phyloP scores from a whole-genome alignment of 2,888 invertebrate genomes.

The Epinotia demarniana region DNA sequence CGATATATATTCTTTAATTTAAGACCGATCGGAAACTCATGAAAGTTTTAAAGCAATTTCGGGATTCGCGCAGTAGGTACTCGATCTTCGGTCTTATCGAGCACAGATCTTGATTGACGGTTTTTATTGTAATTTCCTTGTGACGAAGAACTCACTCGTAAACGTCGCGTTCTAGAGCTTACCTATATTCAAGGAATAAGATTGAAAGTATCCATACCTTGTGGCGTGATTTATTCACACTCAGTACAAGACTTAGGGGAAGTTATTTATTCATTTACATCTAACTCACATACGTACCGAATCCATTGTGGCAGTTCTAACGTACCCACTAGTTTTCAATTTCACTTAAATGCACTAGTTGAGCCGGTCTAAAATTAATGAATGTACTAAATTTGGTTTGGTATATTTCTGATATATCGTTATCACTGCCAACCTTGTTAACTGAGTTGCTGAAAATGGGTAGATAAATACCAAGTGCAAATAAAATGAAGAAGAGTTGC shows the following conservation, averaged over 20 bases:
- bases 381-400: too few species aligned
- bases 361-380: too few species aligned
- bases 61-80: constrained; percentile 10
- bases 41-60: constrained; percentile 14
- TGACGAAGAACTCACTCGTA: constrained; percentile 9
- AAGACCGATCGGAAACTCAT: constrained; percentile 27
- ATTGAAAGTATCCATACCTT: background rate
- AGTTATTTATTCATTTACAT: background rate
- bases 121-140: constrained; percentile 31
- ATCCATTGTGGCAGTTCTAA: background rate
- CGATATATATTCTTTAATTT: constrained; percentile 45
- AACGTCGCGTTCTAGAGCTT: background rate
- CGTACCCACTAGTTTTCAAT: background rate
- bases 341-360: too few species aligned
- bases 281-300: background rate
- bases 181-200: background rate
- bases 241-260: background rate
- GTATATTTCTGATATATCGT: too few species aligned
- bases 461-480: too few species aligned
- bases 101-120: constrained; percentile 35
- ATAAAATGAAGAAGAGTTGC: too few species aligned
- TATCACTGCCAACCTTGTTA: too few species aligned
- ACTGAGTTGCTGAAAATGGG: too few species aligned
- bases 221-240: background rate
- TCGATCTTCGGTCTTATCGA: constrained; percentile 36